Evolutionary conservation across 2,888 invertebrate species (phyloP).

Genomic region (Hemistola chrysoprasaria): DNA sequence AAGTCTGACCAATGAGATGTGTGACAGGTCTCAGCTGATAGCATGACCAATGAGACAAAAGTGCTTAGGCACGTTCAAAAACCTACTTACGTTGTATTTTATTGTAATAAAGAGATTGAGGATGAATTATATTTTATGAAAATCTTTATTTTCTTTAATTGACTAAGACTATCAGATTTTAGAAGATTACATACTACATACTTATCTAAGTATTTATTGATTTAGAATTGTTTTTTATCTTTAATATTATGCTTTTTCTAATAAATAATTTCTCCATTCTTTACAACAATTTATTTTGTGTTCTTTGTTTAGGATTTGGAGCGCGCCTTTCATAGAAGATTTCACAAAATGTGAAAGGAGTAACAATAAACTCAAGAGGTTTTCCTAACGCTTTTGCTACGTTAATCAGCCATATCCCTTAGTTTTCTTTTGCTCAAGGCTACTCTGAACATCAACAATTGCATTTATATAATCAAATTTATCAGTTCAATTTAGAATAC

Average conservation of each 20-base stretch:
- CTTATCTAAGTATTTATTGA: too few relatives aligned
- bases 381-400: conserved; percentile 54
- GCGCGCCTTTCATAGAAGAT: conserved; percentile 15
- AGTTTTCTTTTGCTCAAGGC: conserved; percentile 38
- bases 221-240: too few relatives aligned
- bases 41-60: conserved; percentile 33
- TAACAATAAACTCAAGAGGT: conserved; percentile 47
- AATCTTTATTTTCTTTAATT: too few relatives aligned
- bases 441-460: conserved; percentile 29
- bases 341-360: conserved; percentile 50
- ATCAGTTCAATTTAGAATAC: conserved; percentile 53
- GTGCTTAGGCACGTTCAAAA: conserved; percentile 26
- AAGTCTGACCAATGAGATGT: conserved; percentile 35
- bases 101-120: too few relatives aligned
- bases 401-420: conserved; percentile 37
- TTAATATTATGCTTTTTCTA: too few relatives aligned
- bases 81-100: neutral
- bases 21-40: conserved; percentile 49
- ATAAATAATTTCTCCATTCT: too few relatives aligned
- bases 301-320: conserved; percentile 9
- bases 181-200: too few relatives aligned
- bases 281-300: too few relatives aligned
- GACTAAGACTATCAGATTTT: too few relatives aligned
- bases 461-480: conserved; percentile 26
- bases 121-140: too few relatives aligned